These are phyloP conservation scores for Sphaerophoria taeniata DNA, from an alignment of 2,888 invertebrate species.

Conservation along the genomic window DNA sequence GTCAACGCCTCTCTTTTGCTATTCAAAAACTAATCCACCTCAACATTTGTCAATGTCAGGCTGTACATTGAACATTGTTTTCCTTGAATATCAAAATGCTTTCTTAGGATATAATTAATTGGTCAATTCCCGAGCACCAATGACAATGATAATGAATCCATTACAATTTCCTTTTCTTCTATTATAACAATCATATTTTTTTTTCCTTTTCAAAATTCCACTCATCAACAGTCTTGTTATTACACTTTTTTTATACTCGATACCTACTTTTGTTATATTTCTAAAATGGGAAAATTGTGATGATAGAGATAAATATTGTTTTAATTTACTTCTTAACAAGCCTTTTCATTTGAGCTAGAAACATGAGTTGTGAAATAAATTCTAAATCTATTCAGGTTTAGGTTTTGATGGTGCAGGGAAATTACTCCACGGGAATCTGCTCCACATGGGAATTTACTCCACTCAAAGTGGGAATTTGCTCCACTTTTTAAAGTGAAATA, in stretches of 20 bases:
- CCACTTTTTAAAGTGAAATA: too few species aligned
- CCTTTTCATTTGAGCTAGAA: too few species aligned
- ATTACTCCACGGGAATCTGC: too few species aligned
- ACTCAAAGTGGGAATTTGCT: too few species aligned
- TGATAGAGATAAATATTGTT: conserved; percentile 50
- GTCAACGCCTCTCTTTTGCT: not conserved
- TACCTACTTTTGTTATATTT: conserved; percentile 10
- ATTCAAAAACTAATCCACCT: conserved; percentile 9
- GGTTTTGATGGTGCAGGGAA: too few species aligned
- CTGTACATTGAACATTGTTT: not conserved
- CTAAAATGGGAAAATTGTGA: conserved; percentile 16
- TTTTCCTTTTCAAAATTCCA: conserved; percentile 19
- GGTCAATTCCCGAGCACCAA: conserved; percentile 34
- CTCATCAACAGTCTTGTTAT: conserved; percentile 40
- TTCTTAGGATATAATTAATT: conserved; percentile 26
- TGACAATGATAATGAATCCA: conserved; percentile 62
- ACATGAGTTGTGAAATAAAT: conserved; percentile 7
- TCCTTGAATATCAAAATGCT: not conserved
- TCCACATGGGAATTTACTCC: too few species aligned
- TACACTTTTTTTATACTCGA: conserved; percentile 15
- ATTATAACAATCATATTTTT: conserved; percentile 17
- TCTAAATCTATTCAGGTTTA: too few species aligned
- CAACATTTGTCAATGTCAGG: conserved; percentile 37
- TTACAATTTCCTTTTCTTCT: conserved; percentile 41
- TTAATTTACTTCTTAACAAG: conserved; percentile 29